Conservation (phyloP, 2,888 invertebrate genomes). For the Apamea anceps region DNA sequence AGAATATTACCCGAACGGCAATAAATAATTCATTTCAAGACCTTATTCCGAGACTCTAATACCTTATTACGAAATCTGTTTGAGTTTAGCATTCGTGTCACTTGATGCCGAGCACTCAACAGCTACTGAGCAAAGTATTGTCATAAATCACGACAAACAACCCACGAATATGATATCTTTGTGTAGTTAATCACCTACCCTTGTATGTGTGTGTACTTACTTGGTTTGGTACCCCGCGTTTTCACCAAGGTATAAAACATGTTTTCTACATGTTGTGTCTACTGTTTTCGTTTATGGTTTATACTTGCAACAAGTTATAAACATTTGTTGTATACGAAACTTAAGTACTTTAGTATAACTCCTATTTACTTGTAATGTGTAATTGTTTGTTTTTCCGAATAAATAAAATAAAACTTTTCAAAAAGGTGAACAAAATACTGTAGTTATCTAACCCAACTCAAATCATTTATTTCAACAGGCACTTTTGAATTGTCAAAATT, state of each 20-base stretch:
- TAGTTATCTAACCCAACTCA: neutral
- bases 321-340: neutral
- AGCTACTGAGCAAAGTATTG: conserved; percentile 32
- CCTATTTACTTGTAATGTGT: too few relatives aligned
- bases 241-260: neutral
- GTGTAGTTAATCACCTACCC: conserved; percentile 39
- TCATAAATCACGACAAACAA: conserved; percentile 42
- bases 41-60: conserved; percentile 34
- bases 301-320: neutral
- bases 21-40: conserved; percentile 40
- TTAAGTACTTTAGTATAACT: too few relatives aligned
- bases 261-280: neutral
- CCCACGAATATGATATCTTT: conserved; percentile 51
- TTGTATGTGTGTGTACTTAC: conserved; percentile 4
- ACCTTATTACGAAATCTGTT: conserved; percentile 57
- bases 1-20: neutral
- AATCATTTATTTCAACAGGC: too few relatives aligned
- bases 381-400: too few relatives aligned
- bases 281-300: neutral
- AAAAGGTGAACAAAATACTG: neutral
- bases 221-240: neutral
- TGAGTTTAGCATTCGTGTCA: conserved; percentile 39
- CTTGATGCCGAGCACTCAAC: conserved; percentile 34
- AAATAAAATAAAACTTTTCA: too few relatives aligned
- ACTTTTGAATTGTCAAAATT: too few relatives aligned